Conservation (phyloP, 2,888 invertebrate genomes). For the Biston betularia region DNA sequence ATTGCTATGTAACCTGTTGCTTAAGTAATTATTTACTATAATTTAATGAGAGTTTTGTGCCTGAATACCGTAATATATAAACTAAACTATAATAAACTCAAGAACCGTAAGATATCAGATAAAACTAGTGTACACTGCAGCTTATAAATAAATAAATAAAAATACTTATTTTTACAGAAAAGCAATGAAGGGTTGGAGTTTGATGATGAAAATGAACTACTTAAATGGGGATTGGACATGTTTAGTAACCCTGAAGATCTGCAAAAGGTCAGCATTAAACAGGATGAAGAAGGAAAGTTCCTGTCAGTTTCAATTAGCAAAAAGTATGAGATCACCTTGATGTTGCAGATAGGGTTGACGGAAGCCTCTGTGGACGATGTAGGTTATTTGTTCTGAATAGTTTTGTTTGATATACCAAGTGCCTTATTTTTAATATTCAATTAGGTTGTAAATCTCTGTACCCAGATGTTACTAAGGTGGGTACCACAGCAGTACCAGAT, state of each 20-base stretch:
- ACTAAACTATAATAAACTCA: no score
- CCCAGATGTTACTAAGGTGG: no score
- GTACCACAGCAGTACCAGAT: no score
- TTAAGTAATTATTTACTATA: no score
- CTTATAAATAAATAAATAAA: neutral
- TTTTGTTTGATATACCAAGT: no score
- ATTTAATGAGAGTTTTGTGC: no score
- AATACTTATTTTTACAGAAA: constrained; percentile 57
- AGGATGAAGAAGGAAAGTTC: constrained; percentile 37
- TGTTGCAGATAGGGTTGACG: constrained; percentile 22
- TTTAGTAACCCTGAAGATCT: constrained; percentile 57
- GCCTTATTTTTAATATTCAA: no score
- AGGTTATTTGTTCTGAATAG: constrained; percentile 41
- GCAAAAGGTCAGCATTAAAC: constrained; percentile 48
- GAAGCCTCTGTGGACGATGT: constrained; percentile 65
- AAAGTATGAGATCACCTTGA: constrained; percentile 27
- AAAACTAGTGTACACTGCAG: neutral
- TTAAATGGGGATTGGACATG: constrained; percentile 61
- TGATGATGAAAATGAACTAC: constrained; percentile 53
- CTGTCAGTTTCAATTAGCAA: constrained; percentile 37
- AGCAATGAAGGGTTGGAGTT: constrained; percentile 65
- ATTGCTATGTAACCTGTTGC: no score
- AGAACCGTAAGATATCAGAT: no score
- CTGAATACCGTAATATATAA: no score
- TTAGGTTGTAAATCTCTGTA: no score